A percentile compares a stretch with the other conserved stretches of the same genome.
Evolutionary conservation across 2,888 invertebrate genomes (phyloP).

Genomic region (Exocentrus adspersus): DNA sequence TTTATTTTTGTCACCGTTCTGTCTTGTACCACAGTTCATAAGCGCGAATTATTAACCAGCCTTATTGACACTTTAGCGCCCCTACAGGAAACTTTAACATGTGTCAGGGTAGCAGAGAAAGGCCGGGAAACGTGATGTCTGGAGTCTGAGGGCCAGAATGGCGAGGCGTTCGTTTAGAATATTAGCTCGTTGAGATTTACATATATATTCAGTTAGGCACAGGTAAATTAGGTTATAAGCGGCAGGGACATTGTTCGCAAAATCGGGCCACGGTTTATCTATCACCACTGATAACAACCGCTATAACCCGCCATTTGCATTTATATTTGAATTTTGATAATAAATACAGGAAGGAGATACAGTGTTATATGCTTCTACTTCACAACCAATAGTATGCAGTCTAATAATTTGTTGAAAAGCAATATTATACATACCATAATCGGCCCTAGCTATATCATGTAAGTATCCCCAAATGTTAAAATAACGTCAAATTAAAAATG

Average conservation of each 20-base stretch:
- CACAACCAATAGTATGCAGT: no score
- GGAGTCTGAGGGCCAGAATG: conserved; percentile 38
- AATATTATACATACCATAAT: no score
- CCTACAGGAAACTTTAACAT: conserved; percentile 41
- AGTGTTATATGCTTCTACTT: conserved; percentile 32
- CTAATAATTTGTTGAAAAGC: no score
- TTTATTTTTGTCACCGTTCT: no score
- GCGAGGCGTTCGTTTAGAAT: conserved; percentile 39
- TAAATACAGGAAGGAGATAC: conserved; percentile 57
- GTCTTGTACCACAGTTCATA: no score
- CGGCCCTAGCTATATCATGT: no score
- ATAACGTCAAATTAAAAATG: no score
- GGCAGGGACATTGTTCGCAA: conserved; percentile 58
- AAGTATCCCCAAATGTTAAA: no score
- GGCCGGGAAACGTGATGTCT: conserved; percentile 39
- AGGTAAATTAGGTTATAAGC: conserved; percentile 61
- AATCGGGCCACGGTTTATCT: conserved; percentile 55
- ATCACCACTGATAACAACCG: conserved; percentile 54
- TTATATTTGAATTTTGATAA: conserved; percentile 61
- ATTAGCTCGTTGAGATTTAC: conserved; percentile 54
- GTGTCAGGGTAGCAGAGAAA: conserved; percentile 40
- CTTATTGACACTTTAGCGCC: conserved; percentile 16
- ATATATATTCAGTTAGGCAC: conserved; percentile 60
- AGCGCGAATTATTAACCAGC: background rate
- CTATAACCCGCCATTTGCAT: conserved; percentile 59